Base-by-base conservation (phyloP, 2,797 vertebrate species). In the Phrynocephalus vlangalii region DNA sequence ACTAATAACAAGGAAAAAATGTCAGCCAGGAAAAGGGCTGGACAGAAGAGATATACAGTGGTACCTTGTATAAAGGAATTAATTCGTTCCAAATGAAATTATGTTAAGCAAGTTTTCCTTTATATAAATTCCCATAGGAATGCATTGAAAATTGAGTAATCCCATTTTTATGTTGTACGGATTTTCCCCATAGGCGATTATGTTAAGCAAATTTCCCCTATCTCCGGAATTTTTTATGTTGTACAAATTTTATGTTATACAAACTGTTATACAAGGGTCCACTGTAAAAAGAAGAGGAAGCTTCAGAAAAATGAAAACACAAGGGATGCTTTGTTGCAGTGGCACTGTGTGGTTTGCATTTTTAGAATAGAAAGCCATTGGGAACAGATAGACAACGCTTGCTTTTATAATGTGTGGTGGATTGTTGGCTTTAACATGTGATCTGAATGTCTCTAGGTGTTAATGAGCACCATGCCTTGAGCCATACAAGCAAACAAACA, bases 401-500 rank as follows among this genome's bases (percentile, higher is more conserved):
- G 77, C 48, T 85, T 63, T 88, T 76, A 60, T 56, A 80, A 60
- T 76, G 84, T 89, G 86, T 83, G 0, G 0, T 92, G 88, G 94
- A 93, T 90, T 91, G 87, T 85, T 89, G 87, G 84, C 87, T 91
- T 95, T 92, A 83, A 84, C 89, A 87, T 94, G 84, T 82, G 91
- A 92, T 86, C 90, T 81, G 78, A 79, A 70, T 81, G 72, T 81
- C 30, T 67, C 71, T 82, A 90, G 91, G 91, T 89, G 88, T 93
- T 92, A 94, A 94, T 84, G 89, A 94, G 87, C 91, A 92, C 94
- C 91, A 92, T 91, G 86, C 90, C 87, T 33, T 89, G 79, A 90
- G 92, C 88, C 88, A 83, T 68, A 83, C 85, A 80, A 86, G 68
- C 68, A 89, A 86, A 83, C 85, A 89, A 89, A 89, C 80, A 79